These are phyloP conservation scores for Papilio polyxenes DNA, from an alignment of 1,140 invertebrate species.

Conservation along the genomic window DNA sequence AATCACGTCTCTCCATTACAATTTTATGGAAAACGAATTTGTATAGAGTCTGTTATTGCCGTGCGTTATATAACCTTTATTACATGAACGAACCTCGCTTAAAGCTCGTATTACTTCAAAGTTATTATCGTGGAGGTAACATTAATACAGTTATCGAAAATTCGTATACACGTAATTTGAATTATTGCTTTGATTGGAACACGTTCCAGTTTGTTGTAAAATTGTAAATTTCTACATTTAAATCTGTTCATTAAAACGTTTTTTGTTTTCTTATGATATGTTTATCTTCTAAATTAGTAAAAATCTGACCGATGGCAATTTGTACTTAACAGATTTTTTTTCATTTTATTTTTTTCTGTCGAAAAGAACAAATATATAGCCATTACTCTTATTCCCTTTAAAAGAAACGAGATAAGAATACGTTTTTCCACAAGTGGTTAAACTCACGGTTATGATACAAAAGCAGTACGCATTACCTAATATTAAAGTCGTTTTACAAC, in stretches of 20 bases:
- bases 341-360: not conserved
- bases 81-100: slow-evolving; percentile 12
- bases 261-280: not conserved
- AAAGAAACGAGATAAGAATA: not conserved
- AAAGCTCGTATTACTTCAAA: slow-evolving; percentile 20
- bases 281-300: not conserved
- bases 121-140: not conserved
- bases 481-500: not conserved
- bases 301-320: not conserved
- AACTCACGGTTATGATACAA: not conserved
- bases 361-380: too few species aligned
- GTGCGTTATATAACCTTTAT: slow-evolving; percentile 8
- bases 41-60: not conserved
- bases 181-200: not conserved
- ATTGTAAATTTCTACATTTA: not conserved
- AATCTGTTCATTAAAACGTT: not conserved
- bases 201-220: not conserved
- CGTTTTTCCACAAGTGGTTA: not conserved
- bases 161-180: not conserved
- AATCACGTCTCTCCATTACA: slow-evolving; percentile 29
- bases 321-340: not conserved
- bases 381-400: too few species aligned
- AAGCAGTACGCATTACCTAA: not conserved
- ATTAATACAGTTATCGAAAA: not conserved
- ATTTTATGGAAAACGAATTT: slow-evolving; percentile 39